These are phyloP conservation scores for Anabas testudineus DNA, from an alignment of 2,797 vertebrate species.

Conservation along the genomic window DNA sequence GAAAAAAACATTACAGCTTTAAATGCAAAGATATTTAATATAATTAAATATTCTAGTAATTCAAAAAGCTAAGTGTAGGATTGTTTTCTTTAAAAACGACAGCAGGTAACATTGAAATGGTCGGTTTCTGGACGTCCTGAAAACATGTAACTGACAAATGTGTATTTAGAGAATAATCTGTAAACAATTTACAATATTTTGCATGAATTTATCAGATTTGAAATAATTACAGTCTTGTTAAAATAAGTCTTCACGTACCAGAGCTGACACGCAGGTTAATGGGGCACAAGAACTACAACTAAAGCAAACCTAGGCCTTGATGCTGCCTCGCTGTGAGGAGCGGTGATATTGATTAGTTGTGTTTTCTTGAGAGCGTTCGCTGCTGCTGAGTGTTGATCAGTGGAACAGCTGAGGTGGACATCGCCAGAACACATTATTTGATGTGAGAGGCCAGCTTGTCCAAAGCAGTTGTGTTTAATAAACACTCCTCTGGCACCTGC, in stretches of 20 bases:
- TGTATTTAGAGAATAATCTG: no score
- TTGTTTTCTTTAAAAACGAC: no score
- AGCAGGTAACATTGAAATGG: no score
- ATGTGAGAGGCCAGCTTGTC: constrained; percentile 84
- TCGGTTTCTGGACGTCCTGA: no score
- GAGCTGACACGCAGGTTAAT: not conserved
- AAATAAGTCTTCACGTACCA: not conserved
- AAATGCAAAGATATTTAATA: no score
- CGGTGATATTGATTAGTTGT: constrained; percentile 45
- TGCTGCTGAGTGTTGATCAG: constrained; percentile 52
- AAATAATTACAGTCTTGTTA: not conserved
- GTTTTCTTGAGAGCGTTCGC: constrained; percentile 56
- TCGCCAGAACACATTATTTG: constrained; percentile 81
- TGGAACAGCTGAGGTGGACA: constrained; percentile 73
- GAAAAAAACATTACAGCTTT: not conserved
- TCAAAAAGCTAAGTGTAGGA: no score
- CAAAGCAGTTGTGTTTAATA: constrained; percentile 84
- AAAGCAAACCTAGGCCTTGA: not conserved
- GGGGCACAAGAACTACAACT: not conserved
- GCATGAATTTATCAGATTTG: no score
- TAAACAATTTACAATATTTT: no score
- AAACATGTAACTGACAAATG: no score
- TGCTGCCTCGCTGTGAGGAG: constrained; percentile 2
- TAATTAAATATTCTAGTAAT: no score
- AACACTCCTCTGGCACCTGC: constrained; percentile 84